phyloP scores from a whole-genome alignment of 1,140 invertebrate genomes.

The Eriocheir sinensis region DNA sequence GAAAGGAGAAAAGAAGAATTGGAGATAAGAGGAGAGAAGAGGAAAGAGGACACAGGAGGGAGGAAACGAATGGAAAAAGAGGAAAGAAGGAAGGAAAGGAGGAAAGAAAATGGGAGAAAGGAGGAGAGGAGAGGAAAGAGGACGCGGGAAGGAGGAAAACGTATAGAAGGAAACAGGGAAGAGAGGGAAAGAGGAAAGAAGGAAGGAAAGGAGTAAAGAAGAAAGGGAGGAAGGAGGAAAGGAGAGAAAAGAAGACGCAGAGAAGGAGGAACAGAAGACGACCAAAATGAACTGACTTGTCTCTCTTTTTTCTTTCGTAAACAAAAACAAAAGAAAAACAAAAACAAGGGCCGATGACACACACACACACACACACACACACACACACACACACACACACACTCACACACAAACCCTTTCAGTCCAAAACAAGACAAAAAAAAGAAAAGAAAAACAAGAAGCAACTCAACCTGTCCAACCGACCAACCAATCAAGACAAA shows the following conservation, averaged over 20 bases:
- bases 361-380: too few species aligned
- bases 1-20: neutral
- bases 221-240: neutral
- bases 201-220: neutral
- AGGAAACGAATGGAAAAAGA: neutral
- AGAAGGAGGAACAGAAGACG: neutral
- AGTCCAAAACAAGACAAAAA: too few species aligned
- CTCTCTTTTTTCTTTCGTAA: neutral
- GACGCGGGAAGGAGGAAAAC: neutral
- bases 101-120: neutral
- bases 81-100: neutral
- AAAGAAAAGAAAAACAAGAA: too few species aligned
- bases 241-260: neutral
- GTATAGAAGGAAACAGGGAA: neutral
- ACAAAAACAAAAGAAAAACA: constrained; percentile 23
- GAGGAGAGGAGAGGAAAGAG: neutral
- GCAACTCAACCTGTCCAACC: too few species aligned
- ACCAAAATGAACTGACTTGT: constrained; percentile 10
- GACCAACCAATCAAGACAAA: too few species aligned
- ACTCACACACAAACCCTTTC: neutral
- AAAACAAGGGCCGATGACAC: constrained; percentile 1
- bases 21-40: neutral
- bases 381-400: neutral
- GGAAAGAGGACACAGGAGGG: neutral
- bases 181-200: constrained; percentile 8